Percentiles rank a stretch among this genome's conserved stretches.
phyloP scores from a whole-genome alignment of 1,140 invertebrate genomes.

The Drosophila mayri region DNA sequence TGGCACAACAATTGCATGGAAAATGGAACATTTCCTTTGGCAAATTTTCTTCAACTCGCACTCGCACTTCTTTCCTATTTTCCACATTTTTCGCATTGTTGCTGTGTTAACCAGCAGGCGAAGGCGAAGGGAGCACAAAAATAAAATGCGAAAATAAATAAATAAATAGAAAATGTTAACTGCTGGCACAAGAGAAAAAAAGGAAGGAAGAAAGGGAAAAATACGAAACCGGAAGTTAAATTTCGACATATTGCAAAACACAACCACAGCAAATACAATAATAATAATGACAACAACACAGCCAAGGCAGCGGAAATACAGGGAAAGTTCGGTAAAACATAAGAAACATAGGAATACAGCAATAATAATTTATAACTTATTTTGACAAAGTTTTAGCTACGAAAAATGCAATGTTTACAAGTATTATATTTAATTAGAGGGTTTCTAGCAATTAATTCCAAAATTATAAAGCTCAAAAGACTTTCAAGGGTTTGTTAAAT shows the following conservation, averaged over 20 bases:
- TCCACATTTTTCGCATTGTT: constrained; percentile 19
- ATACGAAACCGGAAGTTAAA: constrained; percentile 56
- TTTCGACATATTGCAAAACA: constrained; percentile 77
- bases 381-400: too few relatives aligned
- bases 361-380: too few relatives aligned
- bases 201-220: constrained; percentile 6
- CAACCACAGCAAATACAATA: constrained; percentile 50
- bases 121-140: constrained; percentile 11
- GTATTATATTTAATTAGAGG: not conserved
- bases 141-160: constrained; percentile 5
- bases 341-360: too few relatives aligned
- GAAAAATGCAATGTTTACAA: not conserved
- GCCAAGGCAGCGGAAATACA: constrained; percentile 19
- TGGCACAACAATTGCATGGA: constrained; percentile 36
- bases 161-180: constrained; percentile 48
- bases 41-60: constrained; percentile 61
- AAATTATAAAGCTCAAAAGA: too few relatives aligned
- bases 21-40: constrained; percentile 74
- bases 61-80: constrained; percentile 12
- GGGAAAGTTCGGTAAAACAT: not conserved
- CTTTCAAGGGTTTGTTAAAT: not conserved
- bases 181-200: too few relatives aligned
- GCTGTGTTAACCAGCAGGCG: constrained; percentile 36
- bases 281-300: constrained; percentile 27
- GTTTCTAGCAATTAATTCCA: not conserved